phyloP scores from a whole-genome alignment of 1,140 invertebrate species.

The Reticulitermes speratus region DNA sequence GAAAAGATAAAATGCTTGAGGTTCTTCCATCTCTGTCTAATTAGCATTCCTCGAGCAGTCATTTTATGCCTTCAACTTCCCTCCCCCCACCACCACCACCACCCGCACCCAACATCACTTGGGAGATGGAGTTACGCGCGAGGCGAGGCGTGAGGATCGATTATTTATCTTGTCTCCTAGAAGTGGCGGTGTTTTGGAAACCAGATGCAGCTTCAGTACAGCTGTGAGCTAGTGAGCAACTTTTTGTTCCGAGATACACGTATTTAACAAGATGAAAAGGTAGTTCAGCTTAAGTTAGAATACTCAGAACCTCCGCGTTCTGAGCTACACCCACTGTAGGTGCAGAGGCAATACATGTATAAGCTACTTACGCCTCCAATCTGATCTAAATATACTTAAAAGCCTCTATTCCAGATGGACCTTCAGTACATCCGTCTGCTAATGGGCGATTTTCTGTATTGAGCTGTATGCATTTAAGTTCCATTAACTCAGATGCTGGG shows the following conservation, averaged over 20 bases:
- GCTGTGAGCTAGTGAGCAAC: constrained; percentile 4
- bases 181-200: constrained; percentile 26
- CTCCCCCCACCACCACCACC: neutral
- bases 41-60: constrained; percentile 43
- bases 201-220: constrained; percentile 20
- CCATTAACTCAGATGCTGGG: too few relatives aligned
- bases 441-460: too few relatives aligned
- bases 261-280: neutral
- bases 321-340: too few relatives aligned
- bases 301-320: too few relatives aligned
- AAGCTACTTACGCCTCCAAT: too few relatives aligned
- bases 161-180: constrained; percentile 28
- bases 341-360: too few relatives aligned
- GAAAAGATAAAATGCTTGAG: constrained; percentile 37
- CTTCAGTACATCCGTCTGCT: too few relatives aligned
- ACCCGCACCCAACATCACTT: neutral
- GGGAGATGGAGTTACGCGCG: neutral
- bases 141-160: constrained; percentile 23
- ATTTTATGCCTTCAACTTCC: constrained; percentile 36
- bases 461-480: too few relatives aligned
- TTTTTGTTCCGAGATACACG: too few relatives aligned
- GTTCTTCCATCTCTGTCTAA: constrained; percentile 42
- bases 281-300: too few relatives aligned
- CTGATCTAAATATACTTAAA: too few relatives aligned
- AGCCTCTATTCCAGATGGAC: too few relatives aligned